Evolutionary conservation across 2,797 vertebrate genomes (phyloP).

Genomic region (Pangasius sanitwongsei): DNA sequence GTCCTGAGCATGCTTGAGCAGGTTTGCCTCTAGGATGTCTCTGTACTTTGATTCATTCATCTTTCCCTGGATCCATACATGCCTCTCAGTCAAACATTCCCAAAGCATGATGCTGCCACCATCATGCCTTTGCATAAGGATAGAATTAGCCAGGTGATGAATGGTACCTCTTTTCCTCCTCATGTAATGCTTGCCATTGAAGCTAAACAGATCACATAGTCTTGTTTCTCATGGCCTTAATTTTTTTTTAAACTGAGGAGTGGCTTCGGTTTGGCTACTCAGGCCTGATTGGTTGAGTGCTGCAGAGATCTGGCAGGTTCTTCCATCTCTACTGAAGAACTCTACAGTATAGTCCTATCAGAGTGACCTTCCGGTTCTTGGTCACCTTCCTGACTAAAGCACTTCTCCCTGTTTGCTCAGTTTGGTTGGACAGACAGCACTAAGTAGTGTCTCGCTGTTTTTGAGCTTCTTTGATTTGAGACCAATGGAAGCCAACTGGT

Average conservation of each 20-base stretch:
- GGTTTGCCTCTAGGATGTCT: neutral
- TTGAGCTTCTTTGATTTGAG: neutral
- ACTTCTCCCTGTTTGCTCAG: neutral
- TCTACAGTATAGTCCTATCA: neutral
- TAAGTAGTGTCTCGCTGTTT: neutral
- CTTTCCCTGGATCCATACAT: neutral
- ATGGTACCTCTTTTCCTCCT: neutral
- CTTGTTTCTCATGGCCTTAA: neutral
- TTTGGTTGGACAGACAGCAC: neutral
- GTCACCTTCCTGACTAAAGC: neutral
- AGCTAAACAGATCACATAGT: neutral
- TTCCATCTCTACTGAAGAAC: neutral
- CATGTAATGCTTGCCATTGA: neutral
- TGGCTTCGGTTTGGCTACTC: neutral
- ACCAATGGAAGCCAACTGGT: neutral
- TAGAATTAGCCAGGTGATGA: neutral
- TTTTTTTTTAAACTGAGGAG: neutral
- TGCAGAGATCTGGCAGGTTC: neutral
- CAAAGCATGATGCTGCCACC: neutral
- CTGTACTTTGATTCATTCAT: neutral
- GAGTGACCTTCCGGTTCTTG: neutral
- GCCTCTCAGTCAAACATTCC: neutral
- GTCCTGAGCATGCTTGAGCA: neutral
- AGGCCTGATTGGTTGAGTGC: neutral
- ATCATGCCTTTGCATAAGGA: neutral